A percentile compares a stretch with the other conserved stretches of the same genome.
These are phyloP conservation scores for Anadara kagoshimensis DNA, from an alignment of 1,140 invertebrate species.

Conservation along the genomic window DNA sequence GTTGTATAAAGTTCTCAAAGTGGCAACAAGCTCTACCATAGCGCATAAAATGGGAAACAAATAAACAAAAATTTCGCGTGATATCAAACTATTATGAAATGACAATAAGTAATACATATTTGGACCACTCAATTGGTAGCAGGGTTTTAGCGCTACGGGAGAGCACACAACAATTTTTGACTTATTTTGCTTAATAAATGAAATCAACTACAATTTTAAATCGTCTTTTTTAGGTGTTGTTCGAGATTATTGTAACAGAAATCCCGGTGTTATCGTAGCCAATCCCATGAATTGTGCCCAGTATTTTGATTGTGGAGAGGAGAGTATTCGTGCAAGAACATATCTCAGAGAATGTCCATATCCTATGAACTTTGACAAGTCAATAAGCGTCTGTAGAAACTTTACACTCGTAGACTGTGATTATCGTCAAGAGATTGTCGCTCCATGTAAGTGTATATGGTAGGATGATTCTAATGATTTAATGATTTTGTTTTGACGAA, in stretches of 20 bases:
- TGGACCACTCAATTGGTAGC: too few relatives aligned
- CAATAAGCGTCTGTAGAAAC: constrained; percentile 45
- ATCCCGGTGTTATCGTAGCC: constrained; percentile 49
- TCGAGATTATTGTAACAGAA: constrained; percentile 51
- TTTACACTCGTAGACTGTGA: constrained; percentile 55
- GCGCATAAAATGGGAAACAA: too few relatives aligned
- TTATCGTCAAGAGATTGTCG: constrained; percentile 38
- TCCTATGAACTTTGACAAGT: constrained; percentile 52
- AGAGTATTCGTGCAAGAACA: constrained; percentile 45
- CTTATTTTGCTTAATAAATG: too few relatives aligned
- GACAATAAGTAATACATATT: too few relatives aligned
- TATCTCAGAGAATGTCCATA: constrained; percentile 60
- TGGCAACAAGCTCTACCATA: too few relatives aligned
- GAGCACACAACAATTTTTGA: too few relatives aligned
- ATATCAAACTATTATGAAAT: too few relatives aligned
- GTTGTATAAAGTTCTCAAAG: too few relatives aligned
- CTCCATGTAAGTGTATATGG: constrained; percentile 51
- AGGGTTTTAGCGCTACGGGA: too few relatives aligned
- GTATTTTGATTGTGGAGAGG: constrained; percentile 60
- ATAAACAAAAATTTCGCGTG: too few relatives aligned
- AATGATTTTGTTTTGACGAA: too few relatives aligned
- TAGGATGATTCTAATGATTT: too few relatives aligned
- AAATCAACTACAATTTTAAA: not conserved
- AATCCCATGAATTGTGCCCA: constrained; percentile 63
- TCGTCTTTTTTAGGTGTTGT: constrained; percentile 50